Conservation (phyloP, 2,888 invertebrate species). For the Barypeithes pellucidus region DNA sequence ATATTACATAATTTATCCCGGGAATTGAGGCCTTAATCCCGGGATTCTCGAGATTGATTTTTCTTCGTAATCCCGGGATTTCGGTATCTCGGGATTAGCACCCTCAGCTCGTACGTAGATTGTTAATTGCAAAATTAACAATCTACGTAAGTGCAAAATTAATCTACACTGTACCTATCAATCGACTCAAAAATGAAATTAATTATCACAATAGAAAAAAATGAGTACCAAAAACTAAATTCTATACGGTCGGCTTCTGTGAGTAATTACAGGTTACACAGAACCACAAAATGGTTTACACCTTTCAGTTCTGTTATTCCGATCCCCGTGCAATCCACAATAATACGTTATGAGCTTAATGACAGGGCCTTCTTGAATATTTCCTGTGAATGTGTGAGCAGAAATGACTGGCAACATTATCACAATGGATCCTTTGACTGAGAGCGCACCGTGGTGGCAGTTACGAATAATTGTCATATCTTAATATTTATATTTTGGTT, state of each 20-base stretch:
- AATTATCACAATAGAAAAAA: conserved; percentile 14
- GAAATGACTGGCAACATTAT: conserved; percentile 58
- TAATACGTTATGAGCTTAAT: conserved; percentile 53
- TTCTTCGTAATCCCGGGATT: no score
- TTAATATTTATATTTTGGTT: conserved; percentile 8
- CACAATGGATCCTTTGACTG: conserved; percentile 54
- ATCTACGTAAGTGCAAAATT: no score
- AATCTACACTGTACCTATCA: no score
- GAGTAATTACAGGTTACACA: conserved; percentile 36
- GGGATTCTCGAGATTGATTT: no score
- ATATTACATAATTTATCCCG: no score
- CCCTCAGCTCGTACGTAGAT: no score
- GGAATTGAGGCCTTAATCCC: no score
- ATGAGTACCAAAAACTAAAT: neutral
- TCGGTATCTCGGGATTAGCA: no score
- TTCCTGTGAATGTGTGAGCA: conserved; percentile 60
- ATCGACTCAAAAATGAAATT: conserved; percentile 5
- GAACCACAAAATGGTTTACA: conserved; percentile 33
- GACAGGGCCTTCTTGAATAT: conserved; percentile 58
- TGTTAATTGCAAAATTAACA: no score
- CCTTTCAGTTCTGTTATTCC: conserved; percentile 34
- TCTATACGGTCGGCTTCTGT: conserved; percentile 34
- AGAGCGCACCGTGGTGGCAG: neutral
- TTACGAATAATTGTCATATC: conserved; percentile 6
- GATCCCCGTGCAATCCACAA: conserved; percentile 25